Evolutionary conservation across 2,797 vertebrate genomes (phyloP), one percentile per base, ranked within the genome.

Genomic region (Gobionotothen gibberifrons): DNA sequence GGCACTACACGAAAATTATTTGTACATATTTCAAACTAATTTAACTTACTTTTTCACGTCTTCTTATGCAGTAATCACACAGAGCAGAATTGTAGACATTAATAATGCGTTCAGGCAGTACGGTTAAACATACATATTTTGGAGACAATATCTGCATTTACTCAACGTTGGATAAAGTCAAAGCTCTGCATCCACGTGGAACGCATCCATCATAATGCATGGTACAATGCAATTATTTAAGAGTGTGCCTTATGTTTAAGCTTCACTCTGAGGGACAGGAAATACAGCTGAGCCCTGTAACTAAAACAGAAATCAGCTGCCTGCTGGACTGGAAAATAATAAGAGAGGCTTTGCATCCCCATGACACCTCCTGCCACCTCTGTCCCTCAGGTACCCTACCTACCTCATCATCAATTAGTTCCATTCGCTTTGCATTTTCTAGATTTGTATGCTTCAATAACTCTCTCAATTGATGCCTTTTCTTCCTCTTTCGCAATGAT

Each of bases 281-380:
- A 55, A 78, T 78, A 39, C 26, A 44, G 60, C 71, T 51, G 61
- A 72, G 68, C 44, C 83, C 69, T 56, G 74, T n/a, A 55, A 84
- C 83, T 77, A 52, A 73, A 84, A 58, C 69, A 70, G 60, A 79
- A 81, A 86, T 74, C 74, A 70, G 70, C 81, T 84, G 83, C 71
- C 76, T 76, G 72, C 5, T 70, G 78, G 69, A 81, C 80, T 84
- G 80, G 84, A 86, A 91, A 83, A 86, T 85, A 88, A 86, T 40
- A 52, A 87, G 79, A 58, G 39, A 43, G 65, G 63, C 78, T 83
- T 66, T 58, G 72, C 74, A 49, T 79, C 74, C 85, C 83, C 82
- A n/a, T 17, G 83, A 80, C 74, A 69, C 65, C 46, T 63, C 42
- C 39, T 68, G 73, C 57, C 61, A 39, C 40, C 61, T 47, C 77